phyloP scores from a whole-genome alignment of 2,888 invertebrate species.

The Horisme vitalbata region DNA sequence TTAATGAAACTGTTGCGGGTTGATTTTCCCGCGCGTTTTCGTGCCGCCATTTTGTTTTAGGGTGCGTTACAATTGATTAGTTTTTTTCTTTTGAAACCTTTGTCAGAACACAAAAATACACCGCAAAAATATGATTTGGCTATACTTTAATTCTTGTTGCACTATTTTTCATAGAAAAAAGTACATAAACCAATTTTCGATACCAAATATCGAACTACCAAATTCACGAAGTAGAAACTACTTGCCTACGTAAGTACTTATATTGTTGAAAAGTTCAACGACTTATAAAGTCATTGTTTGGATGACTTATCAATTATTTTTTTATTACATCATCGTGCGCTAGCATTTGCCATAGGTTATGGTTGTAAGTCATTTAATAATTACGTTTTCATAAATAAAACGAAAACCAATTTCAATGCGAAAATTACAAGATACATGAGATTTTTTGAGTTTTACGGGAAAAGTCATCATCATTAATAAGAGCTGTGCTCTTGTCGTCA shows the following conservation, averaged over 20 bases:
- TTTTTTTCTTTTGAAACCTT: slow-evolving; percentile 14
- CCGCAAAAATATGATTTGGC: slow-evolving; percentile 1
- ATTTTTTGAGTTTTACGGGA: too few relatives aligned
- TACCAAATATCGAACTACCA: too few relatives aligned
- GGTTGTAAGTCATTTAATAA: slow-evolving; percentile 10
- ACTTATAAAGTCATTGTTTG: slow-evolving; percentile 17
- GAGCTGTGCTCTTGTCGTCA: too few relatives aligned
- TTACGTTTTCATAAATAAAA: too few relatives aligned
- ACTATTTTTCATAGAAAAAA: too few relatives aligned
- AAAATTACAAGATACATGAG: too few relatives aligned
- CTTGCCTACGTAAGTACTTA: too few relatives aligned
- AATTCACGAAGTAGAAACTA: too few relatives aligned
- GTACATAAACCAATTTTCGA: too few relatives aligned
- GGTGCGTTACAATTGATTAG: slow-evolving; percentile 26
- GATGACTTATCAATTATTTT: slow-evolving; percentile 18
- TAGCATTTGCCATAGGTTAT: slow-evolving; percentile 11
- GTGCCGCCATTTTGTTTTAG: slow-evolving; percentile 62
- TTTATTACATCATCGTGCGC: slow-evolving; percentile 15
- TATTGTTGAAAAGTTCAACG: slow-evolving; percentile 4
- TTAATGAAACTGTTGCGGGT: slow-evolving; percentile 68
- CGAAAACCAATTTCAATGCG: too few relatives aligned
- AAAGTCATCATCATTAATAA: too few relatives aligned
- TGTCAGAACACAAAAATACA: too few relatives aligned
- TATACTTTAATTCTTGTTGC: background rate
- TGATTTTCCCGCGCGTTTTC: slow-evolving; percentile 54